Base-by-base conservation (phyloP, 2,113 vertebrate species). In the Macaca mulatta region DNA sequence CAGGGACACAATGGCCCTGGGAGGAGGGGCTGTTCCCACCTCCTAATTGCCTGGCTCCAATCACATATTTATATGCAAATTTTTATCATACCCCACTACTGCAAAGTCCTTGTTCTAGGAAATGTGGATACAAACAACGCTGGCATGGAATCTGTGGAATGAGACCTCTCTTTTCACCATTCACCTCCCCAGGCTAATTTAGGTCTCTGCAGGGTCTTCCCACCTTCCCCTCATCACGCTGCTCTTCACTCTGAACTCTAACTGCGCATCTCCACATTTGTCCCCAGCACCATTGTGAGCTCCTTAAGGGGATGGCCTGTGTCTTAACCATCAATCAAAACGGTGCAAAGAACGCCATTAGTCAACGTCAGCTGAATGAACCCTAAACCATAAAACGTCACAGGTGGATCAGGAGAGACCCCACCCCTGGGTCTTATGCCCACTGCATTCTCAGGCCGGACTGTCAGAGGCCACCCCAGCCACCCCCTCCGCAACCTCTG, bases 151-250 rank as follows among this genome's bases (percentile, higher is more conserved):
- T 72, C 43, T 50, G 0, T 1, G 6, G 35, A 14, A 27, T 86
- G 17, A 82, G 69, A 7, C 48, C 45, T 27, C 25, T 50, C 50
- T n/a, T n/a, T 27, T 2, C 14, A 5, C 23, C 87, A 14, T 59
- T 27, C 70, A 22, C 50, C 23, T 70, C 16, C 10, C 17, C 35
- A 16, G 14, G 8, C 50, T 50, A n/a, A 14, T 18, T 25, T 6
- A 40, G 77, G n/a, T 1, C 6, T 13, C 8, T 30, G 7, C 61
- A 27, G 0, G 0, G 25, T 11, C 22, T 38, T 20, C 70, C 30
- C 30, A 1, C 3, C 12, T 8, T 8, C 81, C 27, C 6, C 11
- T 64, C 18, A 45, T 35, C 23, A 1, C 0, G 57, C 20, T 1
- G n/a, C 74, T 4, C 3, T 59, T 18, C 80, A 25, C 74, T 79